Evolutionary conservation across 2,888 invertebrate genomes (phyloP).

Genomic region (Dusona sp.): DNA sequence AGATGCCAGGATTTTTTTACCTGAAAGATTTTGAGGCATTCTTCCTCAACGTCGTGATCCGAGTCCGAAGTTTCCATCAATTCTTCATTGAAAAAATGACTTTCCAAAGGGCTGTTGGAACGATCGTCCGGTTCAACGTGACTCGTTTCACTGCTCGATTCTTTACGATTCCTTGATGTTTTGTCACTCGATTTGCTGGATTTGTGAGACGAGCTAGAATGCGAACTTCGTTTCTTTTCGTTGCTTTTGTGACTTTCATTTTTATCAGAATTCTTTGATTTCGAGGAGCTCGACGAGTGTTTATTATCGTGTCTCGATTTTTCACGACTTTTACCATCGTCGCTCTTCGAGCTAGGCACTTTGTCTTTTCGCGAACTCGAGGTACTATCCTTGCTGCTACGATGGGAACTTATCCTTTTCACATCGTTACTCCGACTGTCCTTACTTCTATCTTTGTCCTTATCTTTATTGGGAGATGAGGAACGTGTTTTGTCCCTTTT

Average conservation of each 20-base stretch:
- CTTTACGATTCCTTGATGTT: conserved; percentile 73
- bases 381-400: conserved; percentile 61
- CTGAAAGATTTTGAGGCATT: conserved; percentile 95
- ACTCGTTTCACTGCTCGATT: conserved; percentile 74
- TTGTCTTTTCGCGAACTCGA: conserved; percentile 72
- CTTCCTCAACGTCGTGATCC: conserved; percentile 91
- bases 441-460: conserved; percentile 75
- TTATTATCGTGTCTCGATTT: conserved; percentile 75
- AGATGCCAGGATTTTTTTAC: conserved; percentile 83
- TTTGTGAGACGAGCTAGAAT: conserved; percentile 75
- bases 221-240: conserved; percentile 69
- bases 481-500: conserved; percentile 74
- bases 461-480: conserved; percentile 72
- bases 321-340: conserved; percentile 66
- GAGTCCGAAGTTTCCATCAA: conserved; percentile 86
- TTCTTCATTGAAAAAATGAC: conserved; percentile 77
- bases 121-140: conserved; percentile 73
- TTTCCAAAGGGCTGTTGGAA: conserved; percentile 72
- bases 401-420: conserved; percentile 69
- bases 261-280: conserved; percentile 72
- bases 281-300: conserved; percentile 77
- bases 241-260: conserved; percentile 76
- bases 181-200: conserved; percentile 74
- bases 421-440: conserved; percentile 71
- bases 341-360: conserved; percentile 69